Conservation (phyloP, 2,888 invertebrate genomes). For the Hirtodrosophila trivittata region DNA sequence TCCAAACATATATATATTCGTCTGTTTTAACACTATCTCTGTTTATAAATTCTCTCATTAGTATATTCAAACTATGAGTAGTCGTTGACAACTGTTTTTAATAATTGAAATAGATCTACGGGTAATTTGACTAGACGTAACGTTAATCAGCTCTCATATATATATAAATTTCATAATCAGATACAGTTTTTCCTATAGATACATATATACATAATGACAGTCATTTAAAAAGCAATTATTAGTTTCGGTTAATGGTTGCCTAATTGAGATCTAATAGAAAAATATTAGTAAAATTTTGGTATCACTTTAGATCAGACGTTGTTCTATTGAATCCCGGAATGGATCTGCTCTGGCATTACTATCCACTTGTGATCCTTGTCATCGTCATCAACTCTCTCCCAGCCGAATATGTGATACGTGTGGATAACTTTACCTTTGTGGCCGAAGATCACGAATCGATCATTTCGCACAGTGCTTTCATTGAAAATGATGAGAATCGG, state of each 20-base stretch:
- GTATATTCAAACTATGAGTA: slow-evolving; percentile 3
- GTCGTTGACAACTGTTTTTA: slow-evolving; percentile 19
- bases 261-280: too few species aligned
- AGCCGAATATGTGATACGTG: slow-evolving; percentile 35
- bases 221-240: too few species aligned
- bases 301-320: neutral
- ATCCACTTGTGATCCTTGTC: slow-evolving; percentile 7
- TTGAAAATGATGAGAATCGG: slow-evolving; percentile 56
- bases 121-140: too few species aligned
- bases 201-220: too few species aligned
- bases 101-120: too few species aligned
- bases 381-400: neutral
- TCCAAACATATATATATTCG: too few species aligned
- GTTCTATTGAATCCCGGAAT: slow-evolving; percentile 2
- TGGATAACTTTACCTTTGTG: slow-evolving; percentile 50
- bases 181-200: too few species aligned
- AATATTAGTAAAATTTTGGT: neutral
- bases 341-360: slow-evolving; percentile 9
- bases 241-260: too few species aligned
- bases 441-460: slow-evolving; percentile 38
- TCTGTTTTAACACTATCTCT: neutral
- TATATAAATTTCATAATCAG: too few species aligned
- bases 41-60: neutral
- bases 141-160: too few species aligned
- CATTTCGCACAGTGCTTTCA: slow-evolving; percentile 24